Evolutionary conservation across 2,888 invertebrate species (phyloP).

Genomic region (Drosophila mettleri): DNA sequence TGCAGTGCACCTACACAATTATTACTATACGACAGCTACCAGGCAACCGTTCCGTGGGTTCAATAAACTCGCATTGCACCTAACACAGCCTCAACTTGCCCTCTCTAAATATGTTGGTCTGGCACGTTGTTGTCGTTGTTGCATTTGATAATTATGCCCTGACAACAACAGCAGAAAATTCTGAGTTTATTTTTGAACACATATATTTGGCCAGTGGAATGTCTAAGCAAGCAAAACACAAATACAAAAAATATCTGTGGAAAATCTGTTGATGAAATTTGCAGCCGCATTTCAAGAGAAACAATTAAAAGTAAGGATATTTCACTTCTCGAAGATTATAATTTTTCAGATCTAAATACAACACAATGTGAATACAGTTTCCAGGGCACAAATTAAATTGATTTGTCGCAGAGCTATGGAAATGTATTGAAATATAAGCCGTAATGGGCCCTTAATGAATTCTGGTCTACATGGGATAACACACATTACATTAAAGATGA

Average conservation of each 20-base stretch:
- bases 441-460: no score
- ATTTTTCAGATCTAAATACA: background rate
- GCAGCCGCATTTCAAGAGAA: background rate
- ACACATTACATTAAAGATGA: no score
- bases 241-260: slow-evolving; percentile 12
- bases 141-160: slow-evolving; percentile 72
- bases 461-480: no score
- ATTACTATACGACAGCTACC: slow-evolving; percentile 29
- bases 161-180: slow-evolving; percentile 41
- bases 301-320: background rate
- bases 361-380: background rate
- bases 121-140: slow-evolving; percentile 43
- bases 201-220: slow-evolving; percentile 37
- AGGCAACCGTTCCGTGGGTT: slow-evolving; percentile 46
- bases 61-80: slow-evolving; percentile 63
- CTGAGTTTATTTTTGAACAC: slow-evolving; percentile 63
- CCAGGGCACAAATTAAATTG: no score
- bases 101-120: slow-evolving; percentile 28
- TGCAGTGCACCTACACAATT: slow-evolving; percentile 51
- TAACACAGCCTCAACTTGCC: slow-evolving; percentile 15
- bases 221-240: slow-evolving; percentile 25
- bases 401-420: no score
- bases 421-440: no score
- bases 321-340: background rate
- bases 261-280: background rate